Evolutionary conservation across 2,113 vertebrate species (phyloP).

Genomic region (Strigops habroptila): DNA sequence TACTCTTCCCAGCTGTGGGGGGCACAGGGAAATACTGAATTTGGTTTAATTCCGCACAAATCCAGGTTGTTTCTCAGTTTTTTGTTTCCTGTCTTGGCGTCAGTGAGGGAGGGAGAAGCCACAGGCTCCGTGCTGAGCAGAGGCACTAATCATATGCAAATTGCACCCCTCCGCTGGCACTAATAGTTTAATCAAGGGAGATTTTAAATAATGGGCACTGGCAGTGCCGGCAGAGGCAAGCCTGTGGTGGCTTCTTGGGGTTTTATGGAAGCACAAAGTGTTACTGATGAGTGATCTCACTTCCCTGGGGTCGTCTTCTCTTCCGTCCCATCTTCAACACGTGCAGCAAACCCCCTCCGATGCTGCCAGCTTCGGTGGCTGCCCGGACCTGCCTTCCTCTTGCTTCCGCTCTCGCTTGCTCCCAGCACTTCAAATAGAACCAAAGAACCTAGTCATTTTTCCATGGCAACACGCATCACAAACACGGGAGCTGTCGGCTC

Average conservation of each 20-base stretch:
- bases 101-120: slow-evolving; percentile 9
- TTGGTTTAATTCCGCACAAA: slow-evolving; percentile 1
- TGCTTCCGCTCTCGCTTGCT: background rate
- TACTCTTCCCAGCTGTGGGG: background rate
- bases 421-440: background rate
- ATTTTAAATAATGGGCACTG: slow-evolving; percentile 46
- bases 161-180: slow-evolving; percentile 26
- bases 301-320: background rate
- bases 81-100: rapidly evolving
- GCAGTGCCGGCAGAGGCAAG: background rate
- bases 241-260: background rate
- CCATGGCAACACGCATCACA: slow-evolving; percentile 31
- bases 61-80: background rate
- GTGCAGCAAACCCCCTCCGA: background rate
- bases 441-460: background rate
- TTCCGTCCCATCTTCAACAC: background rate
- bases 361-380: background rate
- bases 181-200: slow-evolving; percentile 55
- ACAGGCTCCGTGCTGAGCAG: background rate
- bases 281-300: background rate
- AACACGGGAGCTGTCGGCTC: background rate
- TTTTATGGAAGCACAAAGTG: background rate
- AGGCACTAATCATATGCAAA: slow-evolving; percentile 46
- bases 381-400: background rate
- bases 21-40: background rate